Evolutionary conservation across 2,888 invertebrate genomes (phyloP), one percentile per base, ranked within the genome.

Genomic region (Aporophyla nigra): DNA sequence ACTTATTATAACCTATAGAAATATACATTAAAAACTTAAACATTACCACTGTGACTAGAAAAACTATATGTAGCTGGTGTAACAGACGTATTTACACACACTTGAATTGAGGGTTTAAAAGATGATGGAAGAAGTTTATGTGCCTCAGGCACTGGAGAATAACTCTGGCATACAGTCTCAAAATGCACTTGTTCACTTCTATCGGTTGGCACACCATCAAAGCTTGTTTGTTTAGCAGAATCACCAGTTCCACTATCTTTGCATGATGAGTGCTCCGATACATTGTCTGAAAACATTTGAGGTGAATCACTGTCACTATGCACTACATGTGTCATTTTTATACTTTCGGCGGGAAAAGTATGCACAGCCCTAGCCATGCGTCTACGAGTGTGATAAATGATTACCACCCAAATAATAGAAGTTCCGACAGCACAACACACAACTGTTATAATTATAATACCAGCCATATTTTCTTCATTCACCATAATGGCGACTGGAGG

Each of bases 341-440:
- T 94, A 92, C 93, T 94, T 91, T 96, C 96, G 84, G 96, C 91
- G 81, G 96, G 95, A 91, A 93, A 97, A 67, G 93, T 94, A 79
- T 94, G 95, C 84, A 97, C 95, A 73, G 97, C 93, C 80, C 97
- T 94, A 66, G 97, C 97, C 93, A 97, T 96, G 53, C 97, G 97
- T 93, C 98, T 98, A 82, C 98, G 97, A 7, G 98, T 98, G 91
- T 98, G 98, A 93, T 98, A 99, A 89, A 99, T 99, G 83, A 99
- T 98, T 74, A 99, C 98, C 68, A 99, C 98, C 99, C 99, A 99
- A 71, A 99, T 97, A 24, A 98, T 97, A 1, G 99, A 99, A 12
- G 99, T 99, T n/a, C 98, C 98, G 24, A 99, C 98, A 71, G 99
- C 98, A 95, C 99, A 98, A 93, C 98, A 98, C 59, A 99, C 98